Evolutionary conservation across 2,888 invertebrate species (phyloP), one percentile per base, ranked within the genome.

Genomic region (Troides aeacus): DNA sequence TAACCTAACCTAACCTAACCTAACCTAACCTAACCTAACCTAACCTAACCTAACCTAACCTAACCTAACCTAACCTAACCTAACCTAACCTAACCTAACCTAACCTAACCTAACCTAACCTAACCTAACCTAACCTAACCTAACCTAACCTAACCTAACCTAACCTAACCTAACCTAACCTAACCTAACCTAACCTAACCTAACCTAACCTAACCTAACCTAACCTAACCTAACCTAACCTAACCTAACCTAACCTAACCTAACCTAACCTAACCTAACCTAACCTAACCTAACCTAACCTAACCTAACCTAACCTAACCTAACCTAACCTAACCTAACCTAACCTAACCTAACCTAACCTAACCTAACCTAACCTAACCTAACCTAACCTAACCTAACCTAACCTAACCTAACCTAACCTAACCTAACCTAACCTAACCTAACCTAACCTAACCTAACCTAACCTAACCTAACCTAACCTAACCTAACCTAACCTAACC

Each of bases 1-100:
- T 71, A 70, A 67, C 72, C 71, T 71, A 71, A 67, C 72, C 71
- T 71, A 70, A 68, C 72, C 71, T 71, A 71, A 68, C 72, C 69
- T 71, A 68, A 68, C 72, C 71, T 69, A 68, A 67, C 72, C 69
- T 65, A 64, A 65, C 71, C 71, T 73, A 71, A 71, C 67, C 73
- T 73, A 72, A 70, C 73, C 73, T 72, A 68, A 70, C 72, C 66
- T 71, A 70, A 68, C 70, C 70, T 72, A 71, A 71, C 72, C 73
- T 72, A 71, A 68, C 72, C 66, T 68, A 69, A 62, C 72, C 68
- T 72, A 67, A 67, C 70, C 68, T 72, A 68, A 66, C 70, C 68
- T 66, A 68, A 66, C 70, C 70, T 72, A 65, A 69, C 69, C 71
- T 72, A 69, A 67, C 72, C 72, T 71, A 71, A 67, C 72, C 71